Evolutionary conservation across 2,113 vertebrate genomes (phyloP).

Genomic region (Larimichthys polyactis): DNA sequence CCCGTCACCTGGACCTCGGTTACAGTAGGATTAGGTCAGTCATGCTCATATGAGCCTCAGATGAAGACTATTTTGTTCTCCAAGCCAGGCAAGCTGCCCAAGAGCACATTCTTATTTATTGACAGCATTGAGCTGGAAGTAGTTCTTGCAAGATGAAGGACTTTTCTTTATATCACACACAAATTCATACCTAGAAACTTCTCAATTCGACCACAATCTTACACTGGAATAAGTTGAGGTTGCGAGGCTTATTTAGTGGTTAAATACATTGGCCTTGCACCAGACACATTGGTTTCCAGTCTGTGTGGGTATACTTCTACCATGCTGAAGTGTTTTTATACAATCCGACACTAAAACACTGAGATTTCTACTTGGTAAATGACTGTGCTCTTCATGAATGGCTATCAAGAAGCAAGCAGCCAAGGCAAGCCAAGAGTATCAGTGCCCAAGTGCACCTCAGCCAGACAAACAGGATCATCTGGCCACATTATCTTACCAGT

Average conservation of each 20-base stretch:
- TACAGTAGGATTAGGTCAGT: slow-evolving; percentile 34
- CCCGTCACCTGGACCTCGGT: slow-evolving; percentile 14
- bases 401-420: neutral
- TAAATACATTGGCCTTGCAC: neutral
- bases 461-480: slow-evolving; percentile 16
- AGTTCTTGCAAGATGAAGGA: slow-evolving; percentile 13
- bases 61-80: slow-evolving; percentile 35
- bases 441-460: slow-evolving; percentile 10
- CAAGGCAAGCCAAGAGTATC: neutral
- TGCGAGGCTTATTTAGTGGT: slow-evolving; percentile 10
- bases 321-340: neutral
- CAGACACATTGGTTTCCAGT: neutral
- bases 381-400: slow-evolving; percentile 5
- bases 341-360: slow-evolving; percentile 12
- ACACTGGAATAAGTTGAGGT: neutral
- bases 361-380: slow-evolving; percentile 6
- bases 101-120: slow-evolving; percentile 55
- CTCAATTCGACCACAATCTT: slow-evolving; percentile 4
- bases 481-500: slow-evolving; percentile 32
- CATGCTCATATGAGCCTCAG: slow-evolving; percentile 29
- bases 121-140: slow-evolving; percentile 30
- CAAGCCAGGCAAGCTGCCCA: slow-evolving; percentile 21
- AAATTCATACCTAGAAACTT: neutral
- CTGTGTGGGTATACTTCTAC: neutral
- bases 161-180: slow-evolving; percentile 37